Conservation (phyloP, 2,888 invertebrate genomes). For the Eudasyphora cyanicolor region DNA sequence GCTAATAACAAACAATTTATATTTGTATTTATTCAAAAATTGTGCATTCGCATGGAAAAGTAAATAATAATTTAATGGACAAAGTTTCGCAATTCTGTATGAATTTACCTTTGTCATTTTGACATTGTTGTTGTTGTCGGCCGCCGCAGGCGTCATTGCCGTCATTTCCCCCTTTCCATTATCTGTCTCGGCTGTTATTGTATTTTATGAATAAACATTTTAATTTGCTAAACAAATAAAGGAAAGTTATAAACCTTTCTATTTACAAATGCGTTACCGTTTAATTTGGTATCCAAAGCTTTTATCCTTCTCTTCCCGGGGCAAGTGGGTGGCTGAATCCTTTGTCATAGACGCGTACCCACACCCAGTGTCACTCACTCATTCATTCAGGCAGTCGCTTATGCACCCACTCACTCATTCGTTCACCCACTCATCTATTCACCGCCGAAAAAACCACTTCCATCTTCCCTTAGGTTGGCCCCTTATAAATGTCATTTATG, state of each 20-base stretch:
- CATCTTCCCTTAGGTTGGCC: background rate
- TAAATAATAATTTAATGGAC: conserved; percentile 48
- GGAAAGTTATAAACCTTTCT: conserved; percentile 36
- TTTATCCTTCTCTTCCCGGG: conserved; percentile 41
- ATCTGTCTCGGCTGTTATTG: conserved; percentile 18
- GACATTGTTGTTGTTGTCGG: conserved; percentile 3
- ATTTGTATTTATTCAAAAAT: conserved; percentile 53
- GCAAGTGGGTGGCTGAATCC: too few species aligned
- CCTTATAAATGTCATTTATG: background rate
- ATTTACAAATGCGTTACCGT: conserved; percentile 55
- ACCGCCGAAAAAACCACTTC: background rate
- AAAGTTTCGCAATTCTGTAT: conserved; percentile 50
- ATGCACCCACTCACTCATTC: background rate
- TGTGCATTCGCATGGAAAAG: conserved; percentile 20
- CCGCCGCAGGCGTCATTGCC: conserved; percentile 20
- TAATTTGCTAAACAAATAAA: conserved; percentile 61
- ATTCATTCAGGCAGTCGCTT: too few species aligned
- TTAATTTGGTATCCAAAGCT: conserved; percentile 57
- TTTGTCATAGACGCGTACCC: background rate
- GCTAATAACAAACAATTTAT: background rate
- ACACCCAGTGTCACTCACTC: background rate
- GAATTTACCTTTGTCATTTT: conserved; percentile 48
- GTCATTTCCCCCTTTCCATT: too few species aligned
- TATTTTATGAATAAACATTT: conserved; percentile 60
- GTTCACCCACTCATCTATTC: background rate